These are phyloP conservation scores for Globodera rostochiensis DNA, from an alignment of 1,140 invertebrate species.

Conservation along the genomic window DNA sequence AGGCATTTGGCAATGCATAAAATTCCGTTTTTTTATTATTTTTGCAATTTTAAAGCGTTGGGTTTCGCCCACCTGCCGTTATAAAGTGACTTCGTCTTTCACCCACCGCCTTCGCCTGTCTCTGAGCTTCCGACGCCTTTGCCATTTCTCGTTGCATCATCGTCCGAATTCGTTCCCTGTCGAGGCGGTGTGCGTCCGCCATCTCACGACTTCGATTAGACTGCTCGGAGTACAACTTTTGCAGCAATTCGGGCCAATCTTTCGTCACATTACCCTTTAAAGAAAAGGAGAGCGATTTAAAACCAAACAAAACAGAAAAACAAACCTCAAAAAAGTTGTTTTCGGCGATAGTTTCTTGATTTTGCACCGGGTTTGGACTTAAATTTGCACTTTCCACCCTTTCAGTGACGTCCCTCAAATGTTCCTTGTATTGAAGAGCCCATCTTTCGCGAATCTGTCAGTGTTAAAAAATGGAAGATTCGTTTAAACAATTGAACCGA, in stretches of 20 bases:
- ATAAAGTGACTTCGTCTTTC: slow-evolving; percentile 5
- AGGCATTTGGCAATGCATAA: too few relatives aligned
- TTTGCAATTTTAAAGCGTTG: background rate
- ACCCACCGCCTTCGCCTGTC: background rate
- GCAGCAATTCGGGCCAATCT: slow-evolving; percentile 25
- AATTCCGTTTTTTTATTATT: background rate
- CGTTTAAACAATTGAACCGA: slow-evolving; percentile 9
- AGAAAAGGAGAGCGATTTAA: background rate
- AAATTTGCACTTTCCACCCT: slow-evolving; percentile 12
- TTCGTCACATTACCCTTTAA: slow-evolving; percentile 12
- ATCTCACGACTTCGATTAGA: slow-evolving; percentile 21
- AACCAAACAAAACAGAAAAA: background rate
- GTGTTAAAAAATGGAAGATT: background rate
- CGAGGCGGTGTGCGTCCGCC: slow-evolving; percentile 17
- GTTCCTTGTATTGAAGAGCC: slow-evolving; percentile 13
- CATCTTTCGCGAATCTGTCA: slow-evolving; percentile 25
- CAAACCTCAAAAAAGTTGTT: slow-evolving; percentile 7
- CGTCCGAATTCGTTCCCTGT: slow-evolving; percentile 25
- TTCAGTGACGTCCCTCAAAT: slow-evolving; percentile 16
- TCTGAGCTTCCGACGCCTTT: background rate
- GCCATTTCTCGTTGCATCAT: slow-evolving; percentile 26
- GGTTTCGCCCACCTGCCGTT: background rate
- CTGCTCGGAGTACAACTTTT: slow-evolving; percentile 28
- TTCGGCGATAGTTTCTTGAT: background rate
- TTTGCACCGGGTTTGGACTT: background rate